Evolutionary conservation across 2,797 vertebrate species (phyloP), one percentile per base, ranked within the genome.

Genomic region (Aulostomus chinensis): DNA sequence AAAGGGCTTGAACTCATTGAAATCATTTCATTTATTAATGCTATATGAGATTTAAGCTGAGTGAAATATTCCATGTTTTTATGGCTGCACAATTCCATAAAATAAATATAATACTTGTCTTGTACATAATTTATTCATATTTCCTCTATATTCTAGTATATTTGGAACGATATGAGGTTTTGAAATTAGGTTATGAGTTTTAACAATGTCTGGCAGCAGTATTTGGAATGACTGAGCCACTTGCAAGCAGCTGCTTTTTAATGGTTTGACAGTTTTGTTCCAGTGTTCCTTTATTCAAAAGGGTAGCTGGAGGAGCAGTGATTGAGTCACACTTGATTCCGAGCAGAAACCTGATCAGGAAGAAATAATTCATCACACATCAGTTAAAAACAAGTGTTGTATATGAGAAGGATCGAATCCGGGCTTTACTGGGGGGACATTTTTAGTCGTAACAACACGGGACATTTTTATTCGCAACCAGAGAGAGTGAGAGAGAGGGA

Each of bases 381-480:
- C 15, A 32, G 25, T 42, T 57, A 49, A 61, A 62, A 64, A 61
- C 28, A 43, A 73, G 56, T 60, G 59, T 81, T 73, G 54, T 70
- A 68, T 28, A 55, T 39, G 21, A 78, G 49, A 38, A 31, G 48
- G n/a, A 71, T 69, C 16, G 42, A 41, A 41, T 80, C 39, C 24
- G 46, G 30, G 8, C 43, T 73, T 75, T 53, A 65, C 38, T 14
- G 12, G 25, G 52, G 25, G 52, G 59, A 65, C 32, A 41, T 52
- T 75, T 83, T 36, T 30, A 36, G 40, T 43, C 11, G 33, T 45
- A 61, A 71, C 57, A 58, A 39, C 52, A 9, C 12, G 9, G 60
- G 56, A 68, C 56, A 68, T 61, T 74, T 84, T 86, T 70, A 80
- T 77, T 74, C 38, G 35, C 59, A 58, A 55, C 64, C 63, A 42